These are phyloP conservation scores for Beris chalybata DNA, from an alignment of 2,888 invertebrate species.

Conservation along the genomic window DNA sequence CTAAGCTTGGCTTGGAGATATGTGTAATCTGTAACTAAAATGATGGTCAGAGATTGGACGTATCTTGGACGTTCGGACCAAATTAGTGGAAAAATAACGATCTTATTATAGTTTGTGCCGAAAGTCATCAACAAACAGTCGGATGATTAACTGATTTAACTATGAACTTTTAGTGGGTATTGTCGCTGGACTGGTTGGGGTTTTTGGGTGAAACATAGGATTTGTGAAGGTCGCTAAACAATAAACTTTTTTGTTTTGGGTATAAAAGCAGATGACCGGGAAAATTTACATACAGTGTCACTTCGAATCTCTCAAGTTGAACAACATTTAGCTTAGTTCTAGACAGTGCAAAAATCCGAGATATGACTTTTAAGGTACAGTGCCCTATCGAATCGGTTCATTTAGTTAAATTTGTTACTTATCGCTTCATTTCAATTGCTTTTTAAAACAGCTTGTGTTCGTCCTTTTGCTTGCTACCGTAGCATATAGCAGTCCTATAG, in stretches of 20 bases:
- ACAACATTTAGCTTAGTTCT: conserved; percentile 5
- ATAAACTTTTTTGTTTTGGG: conserved; percentile 9
- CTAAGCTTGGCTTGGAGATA: too few species aligned
- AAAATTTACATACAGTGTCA: conserved; percentile 25
- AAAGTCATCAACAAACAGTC: too few species aligned
- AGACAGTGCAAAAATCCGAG: background rate
- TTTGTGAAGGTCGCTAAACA: conserved; percentile 26
- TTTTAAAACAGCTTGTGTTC: conserved; percentile 7
- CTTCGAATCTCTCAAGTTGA: conserved; percentile 15
- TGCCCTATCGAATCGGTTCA: background rate
- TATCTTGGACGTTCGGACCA: too few species aligned
- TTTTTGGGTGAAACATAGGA: conserved; percentile 18
- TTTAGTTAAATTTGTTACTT: background rate
- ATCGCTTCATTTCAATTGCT: background rate
- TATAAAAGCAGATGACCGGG: conserved; percentile 32
- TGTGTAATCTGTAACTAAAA: too few species aligned
- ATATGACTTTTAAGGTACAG: conserved; percentile 22
- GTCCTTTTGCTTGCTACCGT: background rate
- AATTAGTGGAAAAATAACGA: too few species aligned
- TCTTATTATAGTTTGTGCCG: too few species aligned
- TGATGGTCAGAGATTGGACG: too few species aligned
- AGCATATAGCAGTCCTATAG: background rate
- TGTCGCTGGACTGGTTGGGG: background rate
- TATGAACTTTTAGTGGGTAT: too few species aligned
- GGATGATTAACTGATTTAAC: too few species aligned